A percentile compares a stretch with the other conserved stretches of the same genome.
These are phyloP conservation scores for Sorex fumeus DNA, from an alignment of 2,113 vertebrate genomes.

Conservation along the genomic window DNA sequence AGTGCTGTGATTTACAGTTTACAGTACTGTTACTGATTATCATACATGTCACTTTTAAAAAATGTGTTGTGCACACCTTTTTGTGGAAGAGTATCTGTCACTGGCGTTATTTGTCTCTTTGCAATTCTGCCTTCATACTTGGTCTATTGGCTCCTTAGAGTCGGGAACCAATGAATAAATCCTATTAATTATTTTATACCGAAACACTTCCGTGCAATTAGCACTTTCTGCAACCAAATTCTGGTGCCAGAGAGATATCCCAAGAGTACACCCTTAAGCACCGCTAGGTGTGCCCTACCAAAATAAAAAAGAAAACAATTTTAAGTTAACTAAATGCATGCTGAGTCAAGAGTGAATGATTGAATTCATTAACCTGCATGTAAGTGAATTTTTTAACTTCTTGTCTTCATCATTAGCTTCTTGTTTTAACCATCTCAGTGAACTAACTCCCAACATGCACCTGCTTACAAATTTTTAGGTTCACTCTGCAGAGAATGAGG, in stretches of 20 bases:
- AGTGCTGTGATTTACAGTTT: too few relatives aligned
- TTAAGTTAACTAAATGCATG: too few relatives aligned
- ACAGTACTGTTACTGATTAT: too few relatives aligned
- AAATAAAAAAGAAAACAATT: too few relatives aligned
- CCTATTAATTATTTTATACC: neutral
- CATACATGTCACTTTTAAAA: neutral
- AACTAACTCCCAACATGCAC: neutral
- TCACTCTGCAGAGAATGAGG: neutral
- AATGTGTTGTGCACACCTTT: neutral
- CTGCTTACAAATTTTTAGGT: slow-evolving; percentile 1
- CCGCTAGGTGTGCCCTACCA: too few relatives aligned
- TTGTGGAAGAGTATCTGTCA: neutral
- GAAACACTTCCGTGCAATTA: too few relatives aligned
- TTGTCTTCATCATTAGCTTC: neutral
- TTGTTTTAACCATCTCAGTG: neutral
- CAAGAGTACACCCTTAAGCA: too few relatives aligned
- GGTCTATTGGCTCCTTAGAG: neutral
- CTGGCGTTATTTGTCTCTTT: neutral
- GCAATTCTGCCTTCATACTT: neutral
- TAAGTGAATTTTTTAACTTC: neutral
- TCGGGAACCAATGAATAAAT: neutral
- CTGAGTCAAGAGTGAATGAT: neutral
- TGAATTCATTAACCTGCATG: neutral
- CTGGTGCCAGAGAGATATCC: neutral
- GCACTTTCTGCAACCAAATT: neutral